Conservation (phyloP, 2,113 vertebrate species). For the Acrocephalus kingi region DNA sequence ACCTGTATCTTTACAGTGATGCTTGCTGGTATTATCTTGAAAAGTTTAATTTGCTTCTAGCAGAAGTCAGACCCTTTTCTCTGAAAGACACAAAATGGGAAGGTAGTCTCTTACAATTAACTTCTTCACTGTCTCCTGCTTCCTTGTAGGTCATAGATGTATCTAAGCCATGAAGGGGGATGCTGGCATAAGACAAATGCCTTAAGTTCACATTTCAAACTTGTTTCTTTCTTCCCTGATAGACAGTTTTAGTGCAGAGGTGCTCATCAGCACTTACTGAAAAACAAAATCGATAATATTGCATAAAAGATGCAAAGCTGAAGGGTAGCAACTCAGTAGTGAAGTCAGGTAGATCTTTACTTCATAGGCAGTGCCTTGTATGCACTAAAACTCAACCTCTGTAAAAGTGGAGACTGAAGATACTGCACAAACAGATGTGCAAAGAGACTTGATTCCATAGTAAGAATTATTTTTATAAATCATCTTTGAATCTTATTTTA, state of each 20-base stretch:
- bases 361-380: accelerated
- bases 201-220: background rate
- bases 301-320: background rate
- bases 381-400: background rate
- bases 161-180: background rate
- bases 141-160: background rate
- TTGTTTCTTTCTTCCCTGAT: background rate
- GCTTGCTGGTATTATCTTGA: constrained; percentile 38
- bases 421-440: background rate
- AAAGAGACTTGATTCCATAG: background rate
- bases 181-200: background rate
- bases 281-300: background rate
- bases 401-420: background rate
- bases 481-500: background rate
- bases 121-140: background rate
- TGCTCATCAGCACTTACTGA: background rate
- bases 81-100: background rate
- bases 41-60: constrained; percentile 25
- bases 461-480: background rate
- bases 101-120: background rate
- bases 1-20: constrained; percentile 17
- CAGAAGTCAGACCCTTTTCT: constrained; percentile 3
- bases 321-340: background rate
- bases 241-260: background rate
- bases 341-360: background rate